Evolutionary conservation across 2,113 vertebrate genomes (phyloP).

Genomic region (Callipepla squamata): DNA sequence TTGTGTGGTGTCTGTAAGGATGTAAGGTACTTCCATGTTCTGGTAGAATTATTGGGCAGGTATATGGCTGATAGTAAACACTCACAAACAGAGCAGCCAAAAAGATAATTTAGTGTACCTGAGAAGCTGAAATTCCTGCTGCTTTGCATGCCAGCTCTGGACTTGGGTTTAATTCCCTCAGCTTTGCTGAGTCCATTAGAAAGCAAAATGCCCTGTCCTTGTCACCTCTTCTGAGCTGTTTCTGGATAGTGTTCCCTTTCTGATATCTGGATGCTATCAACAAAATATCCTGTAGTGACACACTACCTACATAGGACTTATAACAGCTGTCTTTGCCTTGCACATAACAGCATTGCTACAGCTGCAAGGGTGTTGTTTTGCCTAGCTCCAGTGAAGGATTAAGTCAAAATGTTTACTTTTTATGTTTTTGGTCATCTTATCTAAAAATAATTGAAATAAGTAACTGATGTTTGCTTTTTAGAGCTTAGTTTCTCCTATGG

Average conservation of each 20-base stretch:
- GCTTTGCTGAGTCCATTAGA: background rate
- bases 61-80: background rate
- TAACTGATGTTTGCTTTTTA: background rate
- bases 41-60: background rate
- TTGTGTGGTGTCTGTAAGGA: background rate
- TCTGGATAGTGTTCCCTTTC: background rate
- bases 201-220: background rate
- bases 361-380: background rate
- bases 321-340: background rate
- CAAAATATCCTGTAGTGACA: background rate
- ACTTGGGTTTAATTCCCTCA: background rate
- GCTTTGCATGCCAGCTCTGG: background rate
- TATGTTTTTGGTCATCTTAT: background rate
- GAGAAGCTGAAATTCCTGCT: background rate
- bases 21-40: background rate
- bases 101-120: background rate
- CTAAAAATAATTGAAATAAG: background rate
- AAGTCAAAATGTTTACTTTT: background rate
- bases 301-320: rapidly evolving
- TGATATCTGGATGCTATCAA: background rate
- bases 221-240: background rate
- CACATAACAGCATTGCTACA: background rate
- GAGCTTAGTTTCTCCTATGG: background rate
- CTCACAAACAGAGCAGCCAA: background rate
- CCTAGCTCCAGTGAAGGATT: background rate